Conservation (phyloP, 1,140 invertebrate species). For the Helicoverpa armigera region DNA sequence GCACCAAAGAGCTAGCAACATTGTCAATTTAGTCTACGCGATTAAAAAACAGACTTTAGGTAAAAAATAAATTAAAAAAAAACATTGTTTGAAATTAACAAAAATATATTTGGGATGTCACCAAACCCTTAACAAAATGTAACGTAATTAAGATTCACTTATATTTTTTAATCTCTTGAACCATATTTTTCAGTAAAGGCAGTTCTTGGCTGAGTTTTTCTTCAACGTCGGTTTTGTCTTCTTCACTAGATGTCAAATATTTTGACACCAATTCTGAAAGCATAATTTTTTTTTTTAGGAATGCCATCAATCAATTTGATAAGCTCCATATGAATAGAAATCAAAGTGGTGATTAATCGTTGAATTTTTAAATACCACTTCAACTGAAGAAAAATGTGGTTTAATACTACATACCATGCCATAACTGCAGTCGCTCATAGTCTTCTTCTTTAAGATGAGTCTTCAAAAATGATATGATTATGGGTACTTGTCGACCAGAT, state of each 20-base stretch:
- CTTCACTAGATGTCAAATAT: slow-evolving; percentile 72
- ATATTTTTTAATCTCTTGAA: slow-evolving; percentile 78
- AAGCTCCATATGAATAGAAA: background rate
- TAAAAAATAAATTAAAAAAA: too few relatives aligned
- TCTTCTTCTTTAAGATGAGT: slow-evolving; percentile 89
- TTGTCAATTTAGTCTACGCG: too few relatives aligned
- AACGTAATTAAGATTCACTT: slow-evolving; percentile 54
- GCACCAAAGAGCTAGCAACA: too few relatives aligned
- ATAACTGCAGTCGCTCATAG: slow-evolving; percentile 88
- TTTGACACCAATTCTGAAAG: slow-evolving; percentile 78
- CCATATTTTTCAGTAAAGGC: slow-evolving; percentile 69
- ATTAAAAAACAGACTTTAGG: too few relatives aligned
- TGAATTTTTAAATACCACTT: background rate
- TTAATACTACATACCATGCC: slow-evolving; percentile 89
- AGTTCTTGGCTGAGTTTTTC: slow-evolving; percentile 72
- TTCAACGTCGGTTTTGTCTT: slow-evolving; percentile 69
- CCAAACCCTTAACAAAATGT: background rate
- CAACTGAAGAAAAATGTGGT: background rate
- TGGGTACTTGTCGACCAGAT: slow-evolving; percentile 96
- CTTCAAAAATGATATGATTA: slow-evolving; percentile 92
- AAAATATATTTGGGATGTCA: slow-evolving; percentile 4
- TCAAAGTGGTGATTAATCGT: background rate
- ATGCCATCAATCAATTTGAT: background rate
- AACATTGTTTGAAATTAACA: background rate
- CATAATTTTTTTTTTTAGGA: slow-evolving; percentile 13